These are phyloP conservation scores for Romanogobio albipinnatus DNA, from an alignment of 2,113 vertebrate species.

Conservation along the genomic window DNA sequence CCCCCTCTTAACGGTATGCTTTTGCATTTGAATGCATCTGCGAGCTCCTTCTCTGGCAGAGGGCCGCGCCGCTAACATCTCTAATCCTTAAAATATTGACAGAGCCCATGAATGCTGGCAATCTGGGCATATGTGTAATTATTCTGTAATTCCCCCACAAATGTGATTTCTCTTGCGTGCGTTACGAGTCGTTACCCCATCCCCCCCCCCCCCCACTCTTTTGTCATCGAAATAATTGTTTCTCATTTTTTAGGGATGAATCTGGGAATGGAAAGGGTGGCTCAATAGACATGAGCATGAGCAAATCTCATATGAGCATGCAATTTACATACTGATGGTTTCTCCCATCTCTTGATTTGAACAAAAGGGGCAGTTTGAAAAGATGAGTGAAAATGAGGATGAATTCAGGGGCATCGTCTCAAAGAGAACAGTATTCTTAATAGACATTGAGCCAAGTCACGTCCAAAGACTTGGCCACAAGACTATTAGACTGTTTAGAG, in stretches of 20 bases:
- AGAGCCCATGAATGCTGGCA: conserved; percentile 87
- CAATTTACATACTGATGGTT: conserved; percentile 69
- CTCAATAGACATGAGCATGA: conserved; percentile 75
- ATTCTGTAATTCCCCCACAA: conserved; percentile 91
- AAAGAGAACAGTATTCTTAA: conserved; percentile 61
- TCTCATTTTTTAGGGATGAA: conserved; percentile 79
- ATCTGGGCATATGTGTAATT: conserved; percentile 95
- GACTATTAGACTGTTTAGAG: conserved; percentile 9
- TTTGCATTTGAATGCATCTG: conserved; percentile 94
- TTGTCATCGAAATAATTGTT: conserved; percentile 87
- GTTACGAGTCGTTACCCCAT: conserved; percentile 72
- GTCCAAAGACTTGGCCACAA: conserved; percentile 66
- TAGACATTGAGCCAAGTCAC: conserved; percentile 67
- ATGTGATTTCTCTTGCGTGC: conserved; percentile 89
- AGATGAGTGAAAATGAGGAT: conserved; percentile 72
- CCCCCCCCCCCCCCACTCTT: conserved; percentile 62
- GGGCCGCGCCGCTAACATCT: conserved; percentile 86
- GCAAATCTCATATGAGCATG: conserved; percentile 77
- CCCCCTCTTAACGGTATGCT: conserved; percentile 85
- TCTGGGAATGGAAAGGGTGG: conserved; percentile 73
- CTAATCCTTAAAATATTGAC: conserved; percentile 96
- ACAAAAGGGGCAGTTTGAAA: conserved; percentile 60
- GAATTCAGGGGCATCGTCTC: conserved; percentile 71
- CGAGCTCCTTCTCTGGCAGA: conserved; percentile 87
- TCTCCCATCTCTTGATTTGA: conserved; percentile 69